phyloP scores from a whole-genome alignment of 2,113 vertebrate species.

The Oriolus oriolus region DNA sequence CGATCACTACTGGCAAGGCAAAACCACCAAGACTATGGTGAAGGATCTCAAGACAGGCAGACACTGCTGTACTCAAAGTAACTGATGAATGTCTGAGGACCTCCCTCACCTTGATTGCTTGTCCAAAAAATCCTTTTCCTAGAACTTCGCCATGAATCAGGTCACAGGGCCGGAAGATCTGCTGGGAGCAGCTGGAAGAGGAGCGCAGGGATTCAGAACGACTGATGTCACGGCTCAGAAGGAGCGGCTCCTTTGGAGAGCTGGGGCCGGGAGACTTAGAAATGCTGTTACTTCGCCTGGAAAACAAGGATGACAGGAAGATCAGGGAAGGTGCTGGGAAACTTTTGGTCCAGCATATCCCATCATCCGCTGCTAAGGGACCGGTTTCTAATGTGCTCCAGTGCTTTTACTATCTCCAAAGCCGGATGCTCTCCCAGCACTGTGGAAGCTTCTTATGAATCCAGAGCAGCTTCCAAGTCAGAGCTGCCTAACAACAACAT shows the following conservation, averaged over 20 bases:
- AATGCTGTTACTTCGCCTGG: constrained; percentile 92
- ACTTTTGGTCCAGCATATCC: background rate
- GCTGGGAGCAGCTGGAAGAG: constrained; percentile 87
- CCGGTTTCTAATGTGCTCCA: background rate
- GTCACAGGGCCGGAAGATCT: constrained; percentile 95
- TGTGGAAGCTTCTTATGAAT: background rate
- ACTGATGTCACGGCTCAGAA: constrained; percentile 84
- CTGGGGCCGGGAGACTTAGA: constrained; percentile 88
- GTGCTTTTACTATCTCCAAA: background rate
- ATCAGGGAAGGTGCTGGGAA: background rate
- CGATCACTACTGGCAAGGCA: background rate
- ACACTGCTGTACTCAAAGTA: background rate
- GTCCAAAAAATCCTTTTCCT: constrained; percentile 96
- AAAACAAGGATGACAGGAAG: background rate
- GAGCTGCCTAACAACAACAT: background rate
- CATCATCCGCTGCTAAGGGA: background rate
- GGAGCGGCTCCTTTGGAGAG: constrained; percentile 82
- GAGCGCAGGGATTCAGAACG: constrained; percentile 93
- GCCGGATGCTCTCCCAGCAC: background rate
- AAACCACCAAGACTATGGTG: background rate
- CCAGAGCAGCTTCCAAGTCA: background rate
- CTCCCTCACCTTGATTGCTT: constrained; percentile 89
- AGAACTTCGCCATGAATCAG: constrained; percentile 91
- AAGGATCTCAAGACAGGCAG: background rate
- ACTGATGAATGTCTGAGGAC: background rate